Conservation (phyloP, 1,140 invertebrate species). For the Diploscapter pachys region DNA sequence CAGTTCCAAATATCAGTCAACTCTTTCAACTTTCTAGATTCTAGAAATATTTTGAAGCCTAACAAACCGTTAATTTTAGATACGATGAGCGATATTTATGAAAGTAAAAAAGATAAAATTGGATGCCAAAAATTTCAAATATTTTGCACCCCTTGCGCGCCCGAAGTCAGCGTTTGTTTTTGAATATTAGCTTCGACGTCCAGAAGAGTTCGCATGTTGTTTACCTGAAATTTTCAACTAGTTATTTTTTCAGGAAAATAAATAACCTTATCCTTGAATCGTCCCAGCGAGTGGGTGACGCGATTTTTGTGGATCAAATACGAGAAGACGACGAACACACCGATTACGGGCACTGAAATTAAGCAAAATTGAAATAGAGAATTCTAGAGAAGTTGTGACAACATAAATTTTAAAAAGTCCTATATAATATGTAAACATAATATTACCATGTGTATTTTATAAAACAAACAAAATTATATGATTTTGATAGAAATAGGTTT, state of each 20-base stretch:
- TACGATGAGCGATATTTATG: too few relatives aligned
- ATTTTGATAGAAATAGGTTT: not conserved
- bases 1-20: too few relatives aligned
- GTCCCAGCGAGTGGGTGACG: slow-evolving; percentile 46
- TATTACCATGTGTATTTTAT: not conserved
- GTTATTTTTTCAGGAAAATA: slow-evolving; percentile 14
- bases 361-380: not conserved
- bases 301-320: slow-evolving; percentile 53
- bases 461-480: not conserved
- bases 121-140: too few relatives aligned
- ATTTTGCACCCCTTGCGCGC: too few relatives aligned
- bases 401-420: not conserved
- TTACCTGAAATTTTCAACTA: slow-evolving; percentile 26
- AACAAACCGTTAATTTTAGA: too few relatives aligned
- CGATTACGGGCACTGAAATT: slow-evolving; percentile 53
- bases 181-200: slow-evolving; percentile 8
- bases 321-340: slow-evolving; percentile 54
- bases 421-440: not conserved
- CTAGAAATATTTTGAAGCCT: too few relatives aligned
- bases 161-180: too few relatives aligned
- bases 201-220: slow-evolving; percentile 25
- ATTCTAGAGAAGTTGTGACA: slow-evolving; percentile 6
- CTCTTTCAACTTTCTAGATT: too few relatives aligned
- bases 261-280: slow-evolving; percentile 51
- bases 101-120: too few relatives aligned